Evolutionary conservation across 2,888 invertebrate species (phyloP), one percentile per base, ranked within the genome.

Genomic region (Calliphora vomitoria): DNA sequence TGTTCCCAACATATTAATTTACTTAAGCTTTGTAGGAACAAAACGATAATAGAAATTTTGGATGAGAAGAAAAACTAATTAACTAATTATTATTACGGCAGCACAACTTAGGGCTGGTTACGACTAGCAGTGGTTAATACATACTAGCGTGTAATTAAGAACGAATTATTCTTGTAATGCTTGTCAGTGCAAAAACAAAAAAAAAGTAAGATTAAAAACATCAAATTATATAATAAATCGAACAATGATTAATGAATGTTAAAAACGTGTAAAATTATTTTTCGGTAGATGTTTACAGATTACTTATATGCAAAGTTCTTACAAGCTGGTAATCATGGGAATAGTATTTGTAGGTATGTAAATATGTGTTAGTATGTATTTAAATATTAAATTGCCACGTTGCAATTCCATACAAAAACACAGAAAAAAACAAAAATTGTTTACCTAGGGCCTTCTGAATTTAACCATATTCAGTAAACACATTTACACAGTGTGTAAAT

Each of bases 221-320:
- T 35, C 25, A 31, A 62, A 15, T 35, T 35, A 62, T 4, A 64
- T 18, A 4, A 35, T 18, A 18, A 47, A 69, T 69, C 69, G 31
- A 50, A 69, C 25, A 31, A 81, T 81, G 81, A 81, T 81, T 81
- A 81, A 81, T 81, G 81, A 72, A 55, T 55, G 3, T 38, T 55
- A 8, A 41, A 41, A 41, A 50, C 5, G 31, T 55, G 58, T 58
- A 25, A 25, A 25, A 13, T 25, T 25, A 58, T 58, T 25, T 25
- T 58, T 58, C 5, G 13, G 5, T 58, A 58, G 18, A 53, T 20
- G 18, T 8, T 53, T 53, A 53, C n/a, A 53, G 47, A 18, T 53
- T 53, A n/a, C n/a, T n/a, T n/a, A 53, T 8, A 53, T 18, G 1
- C 53, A 53, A 18, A 18, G 13, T 53, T 53, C 8, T 53, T 47